Base-by-base conservation (phyloP, 2,797 vertebrate species). In the Gymnoscopelus braueri region DNA sequence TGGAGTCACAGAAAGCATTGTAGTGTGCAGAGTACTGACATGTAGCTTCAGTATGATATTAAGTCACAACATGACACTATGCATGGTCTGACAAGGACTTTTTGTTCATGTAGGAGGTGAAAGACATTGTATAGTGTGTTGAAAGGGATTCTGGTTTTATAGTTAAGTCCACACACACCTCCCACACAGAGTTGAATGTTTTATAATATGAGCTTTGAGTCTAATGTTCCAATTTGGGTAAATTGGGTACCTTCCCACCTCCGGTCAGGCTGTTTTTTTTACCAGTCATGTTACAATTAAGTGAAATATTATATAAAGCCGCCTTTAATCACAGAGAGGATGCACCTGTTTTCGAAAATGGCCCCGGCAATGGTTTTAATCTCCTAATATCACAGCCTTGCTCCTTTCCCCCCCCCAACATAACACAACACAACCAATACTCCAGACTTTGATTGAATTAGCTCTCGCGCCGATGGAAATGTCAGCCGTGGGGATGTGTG, bases 401-500 rank as follows among this genome's bases (percentile, higher is more conserved):
- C 78, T 66, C 65, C 59, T 69, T 65, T 76, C 83, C 59, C 64
- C 65, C 69, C 48, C 74, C 65, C 58, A 44, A 8, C 39, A 44
- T 6, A 44, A 35, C 32, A 7, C 32, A 35, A 44, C 39, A 44
- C 39, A 10, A 44, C 39, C 39, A 71, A 63, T 82, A 74, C 79
- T 82, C 70, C 67, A 64, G 80, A 66, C 47, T 74, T 81, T 82
- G 78, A 84, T 81, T 79, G 71, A 82, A 82, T 87, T 79, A 76
- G 79, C 81, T 86, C 76, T 44, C 81, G 63, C 65, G 75, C 81
- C 83, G 75, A 84, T 85, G 75, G 80, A 87, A 77, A 75, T 72
- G 78, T 89, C 83, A 81, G 74, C 78, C 50, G 60, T 75, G 72
- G 73, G 73, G 80, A 57, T 74, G 83, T 78, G 77, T 88, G 84